phyloP scores from a whole-genome alignment of 2,113 vertebrate genomes.

The Myodes glareolus region DNA sequence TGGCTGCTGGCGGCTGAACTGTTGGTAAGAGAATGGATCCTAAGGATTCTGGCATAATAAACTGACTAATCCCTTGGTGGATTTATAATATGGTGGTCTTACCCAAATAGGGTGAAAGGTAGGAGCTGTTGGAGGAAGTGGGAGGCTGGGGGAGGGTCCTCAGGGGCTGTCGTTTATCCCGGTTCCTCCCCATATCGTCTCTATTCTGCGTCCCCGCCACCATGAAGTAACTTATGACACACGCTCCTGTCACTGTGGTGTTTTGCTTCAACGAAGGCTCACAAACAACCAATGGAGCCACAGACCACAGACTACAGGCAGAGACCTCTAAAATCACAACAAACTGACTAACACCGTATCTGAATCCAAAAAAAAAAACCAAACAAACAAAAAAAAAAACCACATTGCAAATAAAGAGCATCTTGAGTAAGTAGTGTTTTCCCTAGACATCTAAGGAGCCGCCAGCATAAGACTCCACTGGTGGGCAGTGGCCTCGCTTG shows the following conservation, averaged over 20 bases:
- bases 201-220: neutral
- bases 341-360: neutral
- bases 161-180: fast-evolving
- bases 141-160: neutral
- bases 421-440: neutral
- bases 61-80: neutral
- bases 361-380: neutral
- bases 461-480: neutral
- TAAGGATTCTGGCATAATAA: neutral
- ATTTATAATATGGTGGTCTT: neutral
- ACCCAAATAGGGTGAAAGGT: neutral
- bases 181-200: neutral
- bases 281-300: neutral
- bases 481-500: neutral
- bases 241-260: neutral
- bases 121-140: neutral
- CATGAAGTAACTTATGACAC: neutral
- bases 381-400: too few relatives aligned
- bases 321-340: neutral
- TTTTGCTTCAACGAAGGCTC: neutral
- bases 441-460: neutral
- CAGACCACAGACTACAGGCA: neutral
- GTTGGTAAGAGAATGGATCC: neutral
- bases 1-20: neutral
- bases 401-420: neutral